phyloP scores from a whole-genome alignment of 1,140 invertebrate genomes.

The Cephus cinctus region DNA sequence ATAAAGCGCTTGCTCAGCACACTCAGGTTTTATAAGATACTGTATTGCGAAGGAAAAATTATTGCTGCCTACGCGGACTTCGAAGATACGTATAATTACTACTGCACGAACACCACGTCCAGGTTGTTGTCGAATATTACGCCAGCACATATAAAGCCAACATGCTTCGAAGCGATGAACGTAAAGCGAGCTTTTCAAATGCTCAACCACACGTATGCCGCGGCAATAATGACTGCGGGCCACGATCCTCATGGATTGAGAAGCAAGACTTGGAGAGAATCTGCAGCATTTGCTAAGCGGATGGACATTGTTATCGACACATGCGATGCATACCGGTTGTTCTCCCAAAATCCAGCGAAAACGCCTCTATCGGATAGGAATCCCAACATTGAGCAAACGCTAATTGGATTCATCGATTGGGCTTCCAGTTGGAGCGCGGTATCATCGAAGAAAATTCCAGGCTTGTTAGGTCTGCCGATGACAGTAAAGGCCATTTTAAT shows the following conservation, averaged over 20 bases:
- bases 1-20: conserved; percentile 18
- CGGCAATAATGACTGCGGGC: conserved; percentile 17
- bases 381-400: too few species aligned
- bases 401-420: too few species aligned
- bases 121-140: conserved; percentile 23
- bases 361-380: too few species aligned
- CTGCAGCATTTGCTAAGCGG: conserved; percentile 12
- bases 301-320: too few species aligned
- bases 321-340: too few species aligned
- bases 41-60: conserved; percentile 14
- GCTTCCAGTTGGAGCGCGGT: too few species aligned
- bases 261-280: conserved; percentile 14
- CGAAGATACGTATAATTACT: conserved; percentile 16
- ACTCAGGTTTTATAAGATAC: conserved; percentile 12
- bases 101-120: conserved; percentile 12
- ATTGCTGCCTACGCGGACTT: conserved; percentile 21
- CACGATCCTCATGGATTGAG: conserved; percentile 3
- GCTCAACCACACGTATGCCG: conserved; percentile 11
- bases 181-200: conserved; percentile 22
- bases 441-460: too few species aligned
- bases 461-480: too few species aligned
- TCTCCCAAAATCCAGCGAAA: too few species aligned
- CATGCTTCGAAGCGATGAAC: conserved; percentile 24
- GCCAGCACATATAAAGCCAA: conserved; percentile 19
- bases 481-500: too few species aligned